These are phyloP conservation scores for Sebastes baramenuke DNA, from an alignment of 2,797 vertebrate species.

Conservation along the genomic window DNA sequence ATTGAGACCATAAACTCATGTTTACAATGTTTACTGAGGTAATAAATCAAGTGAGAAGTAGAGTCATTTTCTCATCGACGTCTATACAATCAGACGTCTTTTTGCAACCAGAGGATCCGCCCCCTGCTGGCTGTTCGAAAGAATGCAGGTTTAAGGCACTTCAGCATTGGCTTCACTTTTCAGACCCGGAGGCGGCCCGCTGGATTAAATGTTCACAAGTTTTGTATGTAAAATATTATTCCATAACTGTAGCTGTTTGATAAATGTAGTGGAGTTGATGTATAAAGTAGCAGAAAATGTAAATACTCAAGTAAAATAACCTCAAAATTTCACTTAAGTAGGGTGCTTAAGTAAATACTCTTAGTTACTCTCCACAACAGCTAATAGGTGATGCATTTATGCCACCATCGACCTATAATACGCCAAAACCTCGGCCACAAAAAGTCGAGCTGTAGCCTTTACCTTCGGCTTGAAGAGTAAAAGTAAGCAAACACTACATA, in stretches of 20 bases:
- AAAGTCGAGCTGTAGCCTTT: not conserved
- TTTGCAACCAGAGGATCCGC: too few species aligned
- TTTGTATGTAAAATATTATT: not conserved
- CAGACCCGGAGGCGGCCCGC: accelerated
- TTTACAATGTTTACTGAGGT: too few species aligned
- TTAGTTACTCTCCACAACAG: not conserved
- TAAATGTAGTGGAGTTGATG: not conserved
- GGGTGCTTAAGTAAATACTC: not conserved
- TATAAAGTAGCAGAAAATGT: not conserved
- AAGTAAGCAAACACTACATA: not conserved
- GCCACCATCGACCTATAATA: not conserved
- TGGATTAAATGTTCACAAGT: not conserved
- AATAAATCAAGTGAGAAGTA: too few species aligned
- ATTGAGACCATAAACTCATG: too few species aligned
- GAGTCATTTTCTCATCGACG: accelerated
- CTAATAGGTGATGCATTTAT: not conserved
- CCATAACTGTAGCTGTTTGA: not conserved
- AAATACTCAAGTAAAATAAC: not conserved
- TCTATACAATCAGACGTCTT: too few species aligned
- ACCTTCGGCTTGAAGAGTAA: not conserved
- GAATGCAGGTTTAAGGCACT: too few species aligned
- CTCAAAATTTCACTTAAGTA: not conserved
- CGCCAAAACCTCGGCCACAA: not conserved
- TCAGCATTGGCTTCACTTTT: too few species aligned
- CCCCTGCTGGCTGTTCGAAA: too few species aligned